phyloP scores from a whole-genome alignment of 2,888 invertebrate genomes.

The Theretra japonica region DNA sequence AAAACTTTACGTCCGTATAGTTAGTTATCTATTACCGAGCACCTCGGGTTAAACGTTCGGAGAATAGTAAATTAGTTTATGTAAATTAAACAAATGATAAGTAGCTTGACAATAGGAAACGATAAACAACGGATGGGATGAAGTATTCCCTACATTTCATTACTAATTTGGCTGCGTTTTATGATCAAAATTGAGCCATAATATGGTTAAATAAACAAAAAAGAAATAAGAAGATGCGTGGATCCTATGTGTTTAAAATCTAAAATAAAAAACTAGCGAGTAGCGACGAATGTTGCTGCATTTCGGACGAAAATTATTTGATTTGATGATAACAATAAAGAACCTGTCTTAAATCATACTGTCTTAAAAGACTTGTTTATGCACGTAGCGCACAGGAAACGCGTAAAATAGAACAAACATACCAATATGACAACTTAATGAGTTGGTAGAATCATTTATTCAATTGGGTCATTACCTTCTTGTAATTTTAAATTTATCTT shows the following conservation, averaged over 20 bases:
- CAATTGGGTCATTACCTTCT: background rate
- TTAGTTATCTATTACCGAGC: slow-evolving; percentile 20
- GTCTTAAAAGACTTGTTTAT: background rate
- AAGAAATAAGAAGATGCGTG: slow-evolving; percentile 31
- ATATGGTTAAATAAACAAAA: slow-evolving; percentile 47
- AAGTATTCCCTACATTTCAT: slow-evolving; percentile 50
- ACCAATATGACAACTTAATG: background rate
- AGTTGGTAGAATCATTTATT: background rate
- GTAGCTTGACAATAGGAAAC: slow-evolving; percentile 43
- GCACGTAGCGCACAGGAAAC: background rate
- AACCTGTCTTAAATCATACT: slow-evolving; percentile 6
- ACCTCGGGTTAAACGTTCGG: slow-evolving; percentile 26
- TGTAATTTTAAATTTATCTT: background rate
- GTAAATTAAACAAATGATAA: slow-evolving; percentile 45
- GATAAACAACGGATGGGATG: slow-evolving; percentile 49
- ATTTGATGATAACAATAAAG: background rate
- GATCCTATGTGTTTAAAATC: slow-evolving; percentile 36
- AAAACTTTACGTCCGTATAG: slow-evolving; percentile 32
- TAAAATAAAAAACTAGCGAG: slow-evolving; percentile 44
- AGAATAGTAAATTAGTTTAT: slow-evolving; percentile 39
- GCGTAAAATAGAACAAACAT: background rate
- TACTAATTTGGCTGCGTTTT: slow-evolving; percentile 41
- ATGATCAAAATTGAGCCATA: slow-evolving; percentile 43
- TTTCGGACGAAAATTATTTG: background rate
- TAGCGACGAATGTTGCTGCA: slow-evolving; percentile 31